Evolutionary conservation across 2,113 vertebrate species (phyloP), one percentile per base, ranked within the genome.

Genomic region (Sinosuthora webbiana): DNA sequence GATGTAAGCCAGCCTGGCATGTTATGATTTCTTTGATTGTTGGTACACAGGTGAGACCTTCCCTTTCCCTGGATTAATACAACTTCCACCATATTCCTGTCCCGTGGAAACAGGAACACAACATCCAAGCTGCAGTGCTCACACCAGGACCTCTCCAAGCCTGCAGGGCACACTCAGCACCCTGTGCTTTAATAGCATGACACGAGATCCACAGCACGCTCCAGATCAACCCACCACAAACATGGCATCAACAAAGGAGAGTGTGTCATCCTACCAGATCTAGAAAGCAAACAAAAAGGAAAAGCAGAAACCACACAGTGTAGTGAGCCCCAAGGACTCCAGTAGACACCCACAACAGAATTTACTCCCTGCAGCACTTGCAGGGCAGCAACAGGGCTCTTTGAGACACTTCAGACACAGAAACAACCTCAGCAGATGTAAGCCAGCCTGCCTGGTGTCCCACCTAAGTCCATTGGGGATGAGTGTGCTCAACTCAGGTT

Each of bases 141-240:
- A 25, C 49, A 74, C 15, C 44, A 67, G 69, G 7, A 12, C 17
- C 19, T 60, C 64, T 83, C 64, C 37, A 44, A 90, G 47, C 42
- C 52, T 50, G 10, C 64, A 50, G 68, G 33, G 60, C 64, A 20
- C 71, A 10, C 16, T 35, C 41, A 83, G 79, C 56, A 92, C 63
- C 33, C 84, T 23, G 0, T 5, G 19, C 22, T 64, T n/a, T 10
- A 73, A 35, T 1, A 35, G 62, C 1, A 1, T 1, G 1, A 89
- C 16, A 67, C 22, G 56, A 39, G 71, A 73, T 18, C 59, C 23
- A 31, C 3, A 59, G 50, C 53, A 62, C 0, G 0, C 56, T 83
- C 39, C 55, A 42, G 5, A 74, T 2, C n/a, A 78, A 75, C 30
- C 30, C 64, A 39, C 16, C 62, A 56, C 41, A 53, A 42, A 78